phyloP scores from a whole-genome alignment of 2,113 vertebrate species.

The Pluvianellus socialis region DNA sequence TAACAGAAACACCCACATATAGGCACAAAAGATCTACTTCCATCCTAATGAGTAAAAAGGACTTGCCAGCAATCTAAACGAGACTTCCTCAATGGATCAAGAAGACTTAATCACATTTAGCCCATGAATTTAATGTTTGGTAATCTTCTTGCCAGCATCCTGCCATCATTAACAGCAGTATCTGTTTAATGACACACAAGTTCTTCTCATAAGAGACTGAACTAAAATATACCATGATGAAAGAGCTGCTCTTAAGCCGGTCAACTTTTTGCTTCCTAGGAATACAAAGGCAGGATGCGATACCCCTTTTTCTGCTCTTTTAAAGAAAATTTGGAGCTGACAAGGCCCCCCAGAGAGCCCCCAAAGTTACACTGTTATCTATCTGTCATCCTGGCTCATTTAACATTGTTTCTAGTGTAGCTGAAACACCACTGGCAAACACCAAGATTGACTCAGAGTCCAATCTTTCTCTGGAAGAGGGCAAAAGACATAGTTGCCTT shows the following conservation, averaged over 20 bases:
- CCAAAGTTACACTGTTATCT: neutral
- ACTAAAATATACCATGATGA: neutral
- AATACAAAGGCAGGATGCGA: neutral
- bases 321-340: neutral
- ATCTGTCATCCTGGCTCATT: neutral
- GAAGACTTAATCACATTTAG: neutral
- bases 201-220: neutral
- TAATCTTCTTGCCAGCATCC: neutral
- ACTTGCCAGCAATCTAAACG: neutral
- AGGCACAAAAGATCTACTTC: neutral
- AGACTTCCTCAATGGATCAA: neutral
- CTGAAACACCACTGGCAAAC: neutral
- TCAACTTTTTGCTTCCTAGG: neutral
- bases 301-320: neutral
- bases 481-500: neutral
- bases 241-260: neutral
- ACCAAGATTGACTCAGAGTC: neutral
- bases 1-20: conserved; percentile 9
- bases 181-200: neutral
- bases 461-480: neutral
- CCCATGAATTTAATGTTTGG: neutral
- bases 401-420: neutral
- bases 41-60: neutral
- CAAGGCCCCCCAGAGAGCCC: neutral
- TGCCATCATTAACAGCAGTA: neutral